These are phyloP conservation scores for Turdus rufiventris DNA, from an alignment of 2,113 vertebrate genomes.

Conservation along the genomic window DNA sequence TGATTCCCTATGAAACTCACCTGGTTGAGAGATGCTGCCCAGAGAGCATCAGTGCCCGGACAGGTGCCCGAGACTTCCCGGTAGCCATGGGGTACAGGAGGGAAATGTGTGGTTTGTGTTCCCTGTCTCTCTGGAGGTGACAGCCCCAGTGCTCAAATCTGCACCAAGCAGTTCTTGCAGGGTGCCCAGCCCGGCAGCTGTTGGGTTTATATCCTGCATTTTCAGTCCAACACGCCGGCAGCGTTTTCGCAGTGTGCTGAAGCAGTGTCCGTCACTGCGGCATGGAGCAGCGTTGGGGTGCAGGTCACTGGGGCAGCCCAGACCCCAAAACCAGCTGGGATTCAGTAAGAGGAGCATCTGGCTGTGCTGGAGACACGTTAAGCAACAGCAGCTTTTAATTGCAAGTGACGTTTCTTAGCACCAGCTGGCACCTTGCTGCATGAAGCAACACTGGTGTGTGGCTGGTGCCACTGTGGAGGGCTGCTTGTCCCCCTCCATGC, in stretches of 20 bases:
- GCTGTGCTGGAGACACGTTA: not conserved
- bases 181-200: not conserved
- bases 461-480: not conserved
- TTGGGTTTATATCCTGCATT: not conserved
- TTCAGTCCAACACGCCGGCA: accelerated
- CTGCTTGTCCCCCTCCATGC: not conserved
- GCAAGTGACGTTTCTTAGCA: not conserved
- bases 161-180: not conserved
- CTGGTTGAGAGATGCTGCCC: not conserved
- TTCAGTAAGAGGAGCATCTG: not conserved
- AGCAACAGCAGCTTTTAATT: conserved; percentile 55
- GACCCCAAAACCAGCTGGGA: not conserved
- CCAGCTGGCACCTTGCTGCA: conserved; percentile 49
- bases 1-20: not conserved
- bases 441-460: not conserved
- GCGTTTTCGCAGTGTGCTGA: accelerated
- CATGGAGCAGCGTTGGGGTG: accelerated
- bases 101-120: not conserved
- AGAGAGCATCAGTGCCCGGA: accelerated
- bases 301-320: not conserved
- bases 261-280: not conserved
- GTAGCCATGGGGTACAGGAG: not conserved
- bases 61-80: accelerated
- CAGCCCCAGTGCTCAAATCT: not conserved
- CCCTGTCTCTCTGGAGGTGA: not conserved